Evolutionary conservation across 2,888 invertebrate species (phyloP).

Genomic region (Leptinotarsa peninsularis): DNA sequence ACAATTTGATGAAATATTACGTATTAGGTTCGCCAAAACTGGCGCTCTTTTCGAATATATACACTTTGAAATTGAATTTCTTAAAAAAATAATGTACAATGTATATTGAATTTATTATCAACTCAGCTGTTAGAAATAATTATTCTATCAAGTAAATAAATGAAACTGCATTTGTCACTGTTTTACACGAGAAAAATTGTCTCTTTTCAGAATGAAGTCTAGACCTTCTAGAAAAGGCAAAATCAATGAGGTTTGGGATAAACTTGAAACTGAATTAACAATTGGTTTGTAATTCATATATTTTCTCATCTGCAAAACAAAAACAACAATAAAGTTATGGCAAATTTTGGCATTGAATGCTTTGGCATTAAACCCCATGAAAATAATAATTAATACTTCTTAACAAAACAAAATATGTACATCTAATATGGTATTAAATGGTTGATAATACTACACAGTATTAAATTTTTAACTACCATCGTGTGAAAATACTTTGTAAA

Average conservation of each 20-base stretch:
- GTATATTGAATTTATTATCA: too few relatives aligned
- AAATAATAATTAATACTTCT: conserved; percentile 56
- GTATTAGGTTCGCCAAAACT: too few relatives aligned
- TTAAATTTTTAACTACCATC: conserved; percentile 52
- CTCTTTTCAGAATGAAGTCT: too few relatives aligned
- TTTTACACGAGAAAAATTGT: too few relatives aligned
- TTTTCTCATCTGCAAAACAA: conserved; percentile 60
- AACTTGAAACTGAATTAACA: not conserved
- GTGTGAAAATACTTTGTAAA: conserved; percentile 66
- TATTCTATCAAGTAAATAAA: too few relatives aligned
- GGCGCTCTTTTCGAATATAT: too few relatives aligned
- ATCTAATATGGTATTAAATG: conserved; percentile 54
- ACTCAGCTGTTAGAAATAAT: too few relatives aligned
- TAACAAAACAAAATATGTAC: conserved; percentile 51
- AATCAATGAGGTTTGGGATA: not conserved
- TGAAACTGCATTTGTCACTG: too few relatives aligned
- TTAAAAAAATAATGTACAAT: too few relatives aligned
- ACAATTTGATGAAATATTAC: too few relatives aligned
- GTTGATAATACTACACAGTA: conserved; percentile 54
- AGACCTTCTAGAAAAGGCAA: not conserved
- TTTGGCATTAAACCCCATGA: conserved; percentile 66
- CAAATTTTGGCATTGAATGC: conserved; percentile 68
- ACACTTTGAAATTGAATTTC: too few relatives aligned
- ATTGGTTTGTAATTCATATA: conserved; percentile 51
- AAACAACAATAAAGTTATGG: conserved; percentile 65